Base-by-base conservation (phyloP, 2,888 invertebrate species). In the Ferrisia virgata region DNA sequence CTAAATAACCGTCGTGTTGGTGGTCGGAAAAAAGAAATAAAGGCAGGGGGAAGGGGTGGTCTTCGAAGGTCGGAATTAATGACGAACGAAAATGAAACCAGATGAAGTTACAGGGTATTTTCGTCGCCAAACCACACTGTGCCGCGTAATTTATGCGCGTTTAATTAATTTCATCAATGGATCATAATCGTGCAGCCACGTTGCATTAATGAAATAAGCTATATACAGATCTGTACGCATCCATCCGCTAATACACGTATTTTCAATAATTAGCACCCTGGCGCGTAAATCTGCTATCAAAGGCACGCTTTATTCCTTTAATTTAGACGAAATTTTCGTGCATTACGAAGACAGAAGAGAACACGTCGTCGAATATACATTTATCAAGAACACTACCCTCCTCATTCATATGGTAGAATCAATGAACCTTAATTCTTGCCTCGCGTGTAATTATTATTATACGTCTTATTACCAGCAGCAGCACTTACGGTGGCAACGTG, bases 301-400 rank as follows among this genome's bases (percentile, higher is more conserved):
- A 64, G 64, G 28, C 28, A 64, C 64, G 64, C 64, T 64, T 64
- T 64, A 64, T 64, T 64, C 64, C 64, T 64, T 64, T 64, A 64
- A 31, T 28, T 15, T 6, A 15, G 28, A 6, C 15, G 28, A 64
- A 64, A 64, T 64, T 64, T 28, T 28, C 64, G 11, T 53, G 4
- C 9, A 13, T 40, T n/a, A n/a, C n/a, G n/a, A n/a, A n/a, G n/a
- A n/a, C n/a, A 39, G 28, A 0, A 28, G 9, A 11, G 15, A 28
- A 64, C 64, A 64, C 64, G 28, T 64, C 64, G 64, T 64, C 53
- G 53, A 53, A 64, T 64, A n/a, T n/a, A 64, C 64, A 64, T 64
- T 64, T 64, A 64, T 64, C 64, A 64, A 64, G 28, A 64, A 64
- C 64, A 64, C 31, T 64, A 25, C 18, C 53, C 64, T 64, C 64